These are phyloP conservation scores for Spodoptera litura DNA, from an alignment of 1,140 invertebrate species.

Conservation along the genomic window DNA sequence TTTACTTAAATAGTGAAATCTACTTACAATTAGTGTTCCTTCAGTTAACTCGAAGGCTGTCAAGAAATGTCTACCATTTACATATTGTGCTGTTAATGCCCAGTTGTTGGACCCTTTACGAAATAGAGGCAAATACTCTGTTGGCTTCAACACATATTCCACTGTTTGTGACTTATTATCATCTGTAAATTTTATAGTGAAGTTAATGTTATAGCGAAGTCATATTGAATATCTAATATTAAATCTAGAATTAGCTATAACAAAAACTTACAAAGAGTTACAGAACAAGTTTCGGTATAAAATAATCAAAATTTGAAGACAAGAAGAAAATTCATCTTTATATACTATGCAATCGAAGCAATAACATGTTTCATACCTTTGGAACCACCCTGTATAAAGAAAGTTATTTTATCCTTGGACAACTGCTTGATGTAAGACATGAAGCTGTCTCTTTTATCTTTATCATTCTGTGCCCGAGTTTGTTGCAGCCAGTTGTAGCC, in stretches of 20 bases:
- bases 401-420: conserved; percentile 82
- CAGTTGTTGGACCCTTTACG: conserved; percentile 80
- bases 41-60: conserved; percentile 81
- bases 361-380: conserved; percentile 64
- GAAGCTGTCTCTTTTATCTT: conserved; percentile 76
- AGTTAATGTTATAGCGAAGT: not conserved
- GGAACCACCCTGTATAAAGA: conserved; percentile 75
- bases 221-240: no score
- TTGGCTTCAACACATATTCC: conserved; percentile 78
- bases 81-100: conserved; percentile 78
- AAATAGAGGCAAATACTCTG: conserved; percentile 77
- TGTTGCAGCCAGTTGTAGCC: conserved; percentile 81
- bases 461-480: conserved; percentile 72
- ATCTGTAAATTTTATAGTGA: conserved; percentile 59
- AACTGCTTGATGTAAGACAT: conserved; percentile 81
- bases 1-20: not conserved
- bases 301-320: no score
- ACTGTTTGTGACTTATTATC: conserved; percentile 75
- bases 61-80: conserved; percentile 79
- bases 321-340: no score
- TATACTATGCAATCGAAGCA: no score
- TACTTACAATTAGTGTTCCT: conserved; percentile 79
- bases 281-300: no score
- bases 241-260: no score
- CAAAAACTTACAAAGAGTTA: no score